Evolutionary conservation across 1,140 invertebrate genomes (phyloP), one percentile per base, ranked within the genome.

Genomic region (Phenacoccus solenopsis): DNA sequence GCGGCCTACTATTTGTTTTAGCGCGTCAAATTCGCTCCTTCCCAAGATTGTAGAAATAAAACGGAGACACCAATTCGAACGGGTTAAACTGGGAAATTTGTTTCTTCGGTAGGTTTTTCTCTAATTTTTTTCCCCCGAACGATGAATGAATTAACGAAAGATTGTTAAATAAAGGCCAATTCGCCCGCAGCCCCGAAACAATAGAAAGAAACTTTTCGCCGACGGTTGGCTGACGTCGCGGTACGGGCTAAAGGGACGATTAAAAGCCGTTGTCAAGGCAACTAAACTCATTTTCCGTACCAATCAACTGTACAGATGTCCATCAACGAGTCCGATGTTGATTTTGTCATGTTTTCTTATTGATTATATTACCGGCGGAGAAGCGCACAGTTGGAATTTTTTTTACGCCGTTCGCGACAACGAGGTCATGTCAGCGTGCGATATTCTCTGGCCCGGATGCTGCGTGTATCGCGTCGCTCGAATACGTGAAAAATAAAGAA

Each of bases 321-420:
- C 38, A 49, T 49, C 38, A 49, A 49, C 38, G 38, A 49, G 38
- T 49, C 38, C 38, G 38, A 49, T 49, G 38, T 49, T 49, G 38
- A 49, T 49, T 49, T 49, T 49, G 38, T 49, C 38, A 49, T 49
- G 38, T 49, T 49, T 49, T 49, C 38, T 49, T 49, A 49, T 49
- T 49, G 38, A 49, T 49, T 49, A 49, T 49, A 49, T 49, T 49
- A 49, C 38, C 5, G n/a, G n/a, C n/a, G n/a, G n/a, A n/a, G 38
- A 32, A 49, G 38, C 38, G 38, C 38, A 49, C 20, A 49, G 38
- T 49, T 49, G 38, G 20, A 49, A 49, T 49, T 49, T 49, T 49
- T 49, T 49, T 49, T 49, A 10, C 30, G n/a, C 38, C 38, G 5
- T n/a, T 5, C 16, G 13, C 38, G 13, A 10, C 3, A 49, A 49